Base-by-base conservation (phyloP, 92 coral and sea anemone genomes). In the Plumapathes pennacea region DNA sequence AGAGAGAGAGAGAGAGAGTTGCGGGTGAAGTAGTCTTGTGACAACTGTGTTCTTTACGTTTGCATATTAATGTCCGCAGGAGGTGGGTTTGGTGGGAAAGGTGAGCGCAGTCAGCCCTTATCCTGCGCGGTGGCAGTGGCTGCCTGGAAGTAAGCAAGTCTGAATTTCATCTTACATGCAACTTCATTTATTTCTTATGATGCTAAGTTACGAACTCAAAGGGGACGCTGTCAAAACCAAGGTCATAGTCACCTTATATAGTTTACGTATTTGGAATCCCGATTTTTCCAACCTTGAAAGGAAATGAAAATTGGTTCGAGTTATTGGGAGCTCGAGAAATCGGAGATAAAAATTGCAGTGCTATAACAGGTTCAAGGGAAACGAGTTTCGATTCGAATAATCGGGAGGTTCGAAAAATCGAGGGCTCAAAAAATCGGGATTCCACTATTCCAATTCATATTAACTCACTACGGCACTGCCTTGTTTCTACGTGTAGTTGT, bases 41-140 rank as follows among this genome's bases (percentile, higher is more conserved):
- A 5, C 4, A 47, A 47, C 26, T 19, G n/a, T 22, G 5, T 47
- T 13, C 0, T 44, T 44, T 44, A 44, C 50, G 29, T 2, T 0
- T 7, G 10, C 8, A 46, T 46, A 28, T 3, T 2, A 15, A 26
- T 29, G 28, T 25, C 13, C 18, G 11, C 5, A 72, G 79, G 79
- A 26, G 79, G 79, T 12, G 79, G 29, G 3, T 72, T 72, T 50
- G 79, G 79, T 10, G 79, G 79, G 4, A 72, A 72, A 36, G 32
- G 50, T 9, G 13, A 59, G 27, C 39, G 62, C 27, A 29, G 46
- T 30, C 32, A 32, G 15, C 28, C 54, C 20, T 33, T 62, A 45
- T 57, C 79, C 28, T 43, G 47, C 38, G 55, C 79, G 20, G 79
- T 62, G 5, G 79, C 79, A 4, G 42, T 72, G 5, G 71, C 71